Percentiles rank a stretch among this genome's conserved stretches.
phyloP scores from a whole-genome alignment of 2,797 vertebrate genomes.

The Chiroxiphia lanceolata region DNA sequence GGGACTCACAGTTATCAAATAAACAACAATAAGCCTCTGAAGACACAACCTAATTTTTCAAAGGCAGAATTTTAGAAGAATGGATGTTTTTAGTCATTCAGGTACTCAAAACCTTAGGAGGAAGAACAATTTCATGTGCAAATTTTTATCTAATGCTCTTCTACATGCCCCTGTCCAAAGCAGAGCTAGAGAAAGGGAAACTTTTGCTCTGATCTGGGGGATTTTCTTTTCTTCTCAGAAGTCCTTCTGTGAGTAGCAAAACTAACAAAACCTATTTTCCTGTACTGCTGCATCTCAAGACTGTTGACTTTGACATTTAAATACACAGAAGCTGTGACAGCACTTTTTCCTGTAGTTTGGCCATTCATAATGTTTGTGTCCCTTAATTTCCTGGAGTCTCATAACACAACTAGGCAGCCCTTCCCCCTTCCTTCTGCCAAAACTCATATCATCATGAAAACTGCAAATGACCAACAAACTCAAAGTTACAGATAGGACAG shows the following conservation, averaged over 20 bases:
- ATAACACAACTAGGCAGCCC: neutral
- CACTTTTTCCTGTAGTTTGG: neutral
- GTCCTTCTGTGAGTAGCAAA: neutral
- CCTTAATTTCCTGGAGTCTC: neutral
- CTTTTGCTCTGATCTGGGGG: neutral
- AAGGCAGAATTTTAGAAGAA: neutral
- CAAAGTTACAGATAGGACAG: neutral
- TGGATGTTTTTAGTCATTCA: neutral
- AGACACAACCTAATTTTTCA: neutral
- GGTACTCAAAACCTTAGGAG: neutral
- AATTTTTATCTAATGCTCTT: neutral
- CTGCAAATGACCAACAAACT: neutral
- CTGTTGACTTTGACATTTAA: conserved; percentile 11
- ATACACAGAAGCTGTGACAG: neutral
- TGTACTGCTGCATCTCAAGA: neutral
- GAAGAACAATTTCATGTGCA: neutral
- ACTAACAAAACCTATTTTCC: neutral
- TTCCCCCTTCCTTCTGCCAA: neutral
- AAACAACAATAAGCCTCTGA: neutral
- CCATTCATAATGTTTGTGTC: neutral
- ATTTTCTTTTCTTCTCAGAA: neutral
- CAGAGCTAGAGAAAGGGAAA: neutral
- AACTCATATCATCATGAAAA: neutral
- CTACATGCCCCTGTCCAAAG: neutral
- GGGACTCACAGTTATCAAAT: neutral